Evolutionary conservation across 2,113 vertebrate genomes (phyloP), one percentile per base, ranked within the genome.

Genomic region (Hucho hucho): DNA sequence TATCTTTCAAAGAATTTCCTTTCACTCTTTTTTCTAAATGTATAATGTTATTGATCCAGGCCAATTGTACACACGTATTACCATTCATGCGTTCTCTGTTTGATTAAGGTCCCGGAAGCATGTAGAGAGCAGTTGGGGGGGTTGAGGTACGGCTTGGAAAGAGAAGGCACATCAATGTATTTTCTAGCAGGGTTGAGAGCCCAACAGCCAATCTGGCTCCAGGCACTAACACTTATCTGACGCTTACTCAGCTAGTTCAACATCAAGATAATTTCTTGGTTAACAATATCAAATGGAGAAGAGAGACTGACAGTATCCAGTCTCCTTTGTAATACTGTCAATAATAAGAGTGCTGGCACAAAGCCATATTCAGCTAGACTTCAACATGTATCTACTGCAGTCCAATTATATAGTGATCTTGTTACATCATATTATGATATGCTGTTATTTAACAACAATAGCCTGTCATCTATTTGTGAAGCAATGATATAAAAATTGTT

Each of bases 311-410:
- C 20, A 56, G 53, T 56, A 18, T 43, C 20, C 53, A 20, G 18
- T 56, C 49, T 37, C 6, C 37, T 56, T 56, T 56, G 49, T 20
- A 56, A 56, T 20, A 56, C 20, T 56, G 49, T 56, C 13, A 0
- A 20, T 37, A 56, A 56, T 37, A 56, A 56, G 49, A 56, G 37
- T 43, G 37, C 61, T 63, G 68, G 53, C 65, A 61, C 12, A 76
- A 20, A n/a, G 75, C 16, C 14, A 56, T 56, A 56, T 20, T 56
- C 37, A 43, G 37, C 37, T 43, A 12, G 37, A 43, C 37, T 43
- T 43, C 37, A 43, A 20, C 53, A 56, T 20, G 1, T 6, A 56
- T 18, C 14, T 20, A 20, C 53, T 56, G 53, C 53, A 14, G 16
- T 20, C 53, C 13, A 56, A 56, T 20, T 56, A 14, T 56, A 56